phyloP scores from a whole-genome alignment of 2,113 vertebrate species.

The Chamaetylas fuelleborni region DNA sequence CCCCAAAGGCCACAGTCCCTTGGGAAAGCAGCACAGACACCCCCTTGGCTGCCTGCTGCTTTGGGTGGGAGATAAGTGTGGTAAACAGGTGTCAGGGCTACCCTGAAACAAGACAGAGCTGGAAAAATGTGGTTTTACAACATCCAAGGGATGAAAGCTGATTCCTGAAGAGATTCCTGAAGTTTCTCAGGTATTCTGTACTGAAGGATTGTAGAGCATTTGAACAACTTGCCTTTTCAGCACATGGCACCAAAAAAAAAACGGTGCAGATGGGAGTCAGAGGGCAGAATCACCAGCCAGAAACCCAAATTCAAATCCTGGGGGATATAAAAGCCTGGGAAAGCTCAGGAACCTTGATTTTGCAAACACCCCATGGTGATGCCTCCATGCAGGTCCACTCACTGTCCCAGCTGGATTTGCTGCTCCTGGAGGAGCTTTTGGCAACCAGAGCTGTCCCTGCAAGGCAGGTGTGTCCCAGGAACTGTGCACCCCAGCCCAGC shows the following conservation, averaged over 20 bases:
- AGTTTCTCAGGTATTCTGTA: not conserved
- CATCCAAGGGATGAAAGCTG: not conserved
- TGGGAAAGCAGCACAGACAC: not conserved
- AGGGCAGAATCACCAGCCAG: not conserved
- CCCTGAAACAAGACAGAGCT: accelerated
- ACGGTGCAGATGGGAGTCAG: accelerated
- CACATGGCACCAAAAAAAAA: not conserved
- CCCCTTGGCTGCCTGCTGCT: accelerated
- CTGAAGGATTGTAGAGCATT: not conserved
- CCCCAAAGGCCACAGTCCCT: not conserved
- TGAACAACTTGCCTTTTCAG: not conserved
- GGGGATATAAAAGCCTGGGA: not conserved
- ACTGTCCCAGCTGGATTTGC: not conserved
- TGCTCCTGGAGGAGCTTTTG: not conserved
- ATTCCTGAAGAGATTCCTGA: not conserved
- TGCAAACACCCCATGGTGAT: accelerated
- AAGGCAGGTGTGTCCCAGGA: not conserved
- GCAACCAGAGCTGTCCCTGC: not conserved
- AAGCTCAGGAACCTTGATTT: not conserved
- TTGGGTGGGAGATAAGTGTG: not conserved
- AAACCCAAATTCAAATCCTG: not conserved
- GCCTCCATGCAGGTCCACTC: not conserved
- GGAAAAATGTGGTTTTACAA: not conserved
- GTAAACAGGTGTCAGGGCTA: not conserved
- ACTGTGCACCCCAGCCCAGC: not conserved